phyloP scores from a whole-genome alignment of 2,888 invertebrate genomes.

The Meliscaeva auricollis region DNA sequence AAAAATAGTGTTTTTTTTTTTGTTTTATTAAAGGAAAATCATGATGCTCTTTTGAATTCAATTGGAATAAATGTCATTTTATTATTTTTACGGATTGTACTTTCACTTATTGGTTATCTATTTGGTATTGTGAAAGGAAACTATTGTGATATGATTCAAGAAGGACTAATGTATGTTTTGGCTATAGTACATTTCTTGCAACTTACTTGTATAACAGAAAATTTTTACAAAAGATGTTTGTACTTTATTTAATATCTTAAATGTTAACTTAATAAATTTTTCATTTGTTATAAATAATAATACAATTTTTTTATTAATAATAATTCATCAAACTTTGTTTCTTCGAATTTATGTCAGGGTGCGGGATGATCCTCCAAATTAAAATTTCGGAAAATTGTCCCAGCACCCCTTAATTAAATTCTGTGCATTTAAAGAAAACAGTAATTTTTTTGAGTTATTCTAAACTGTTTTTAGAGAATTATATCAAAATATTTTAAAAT shows the following conservation, averaged over 20 bases:
- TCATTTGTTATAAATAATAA: too few relatives aligned
- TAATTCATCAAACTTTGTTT: too few relatives aligned
- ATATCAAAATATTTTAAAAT: too few relatives aligned
- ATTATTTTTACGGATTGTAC: constrained; percentile 38
- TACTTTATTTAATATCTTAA: not conserved
- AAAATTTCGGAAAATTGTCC: too few relatives aligned
- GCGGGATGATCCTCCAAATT: too few relatives aligned
- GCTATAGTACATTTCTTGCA: constrained; percentile 49
- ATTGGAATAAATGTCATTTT: constrained; percentile 45
- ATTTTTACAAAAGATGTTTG: constrained; percentile 43
- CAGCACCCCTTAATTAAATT: too few relatives aligned
- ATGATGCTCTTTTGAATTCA: constrained; percentile 45
- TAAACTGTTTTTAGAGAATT: too few relatives aligned
- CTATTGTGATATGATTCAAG: constrained; percentile 29
- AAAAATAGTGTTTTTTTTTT: not conserved
- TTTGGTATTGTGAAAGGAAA: constrained; percentile 47
- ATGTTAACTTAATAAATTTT: not conserved
- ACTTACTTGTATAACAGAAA: constrained; percentile 45
- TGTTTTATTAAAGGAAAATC: constrained; percentile 47
- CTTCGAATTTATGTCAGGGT: too few relatives aligned
- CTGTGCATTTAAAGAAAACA: too few relatives aligned
- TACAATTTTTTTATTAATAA: too few relatives aligned
- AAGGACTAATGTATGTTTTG: constrained; percentile 41
- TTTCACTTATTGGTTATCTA: constrained; percentile 35
- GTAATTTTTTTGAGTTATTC: too few relatives aligned